Evolutionary conservation across 2,113 vertebrate genomes (phyloP), one percentile per base, ranked within the genome.

Genomic region (Ceratotherium simum): DNA sequence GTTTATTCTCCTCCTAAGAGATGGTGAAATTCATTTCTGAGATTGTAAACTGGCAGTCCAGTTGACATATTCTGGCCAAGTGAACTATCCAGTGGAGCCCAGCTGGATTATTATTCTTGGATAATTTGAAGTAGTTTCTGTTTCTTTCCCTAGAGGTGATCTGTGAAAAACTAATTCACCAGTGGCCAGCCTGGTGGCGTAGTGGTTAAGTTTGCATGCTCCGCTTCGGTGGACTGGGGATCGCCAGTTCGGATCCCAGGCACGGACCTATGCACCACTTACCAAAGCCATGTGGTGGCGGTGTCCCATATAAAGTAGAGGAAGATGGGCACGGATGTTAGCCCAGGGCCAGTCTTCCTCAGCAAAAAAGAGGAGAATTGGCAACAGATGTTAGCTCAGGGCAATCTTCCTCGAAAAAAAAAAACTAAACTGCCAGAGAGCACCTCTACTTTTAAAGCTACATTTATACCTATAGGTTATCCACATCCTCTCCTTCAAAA

Each of bases 111-210:
- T 33, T 23, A 11, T 75, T 39, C 64, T 75, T 62, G 36, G 82
- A 56, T 75, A 90, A 97, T 96, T 95, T 96, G 86, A 93, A 90
- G 79, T 33, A 75, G 64, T 96, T 95, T 91, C 39, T 76, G 78
- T 90, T 93, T 89, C 94, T 95, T 76, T 89, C 69, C 96, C 89
- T 87, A 84, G 76, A 95, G 65, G 65, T 33, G 56, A 90, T 21
- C 39, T 5, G 3, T 23, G 58, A 89, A 88, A 69, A 91, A 46
- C 1, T 6, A 39, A 90, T 42, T 42, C 42, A 42, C 42, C 42
- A 42, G 42, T 5, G 42, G 42, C 42, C 42, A 42, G 42, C 42
- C 42, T 42, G 42, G 42, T 42, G 42, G 42, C 5, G 5, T 42
- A 42, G 42, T 42, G 42, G 42, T 42, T 42, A 42, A 42, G 42